Conservation (phyloP, 1,140 invertebrate species). For the Tenebrio molitor region DNA sequence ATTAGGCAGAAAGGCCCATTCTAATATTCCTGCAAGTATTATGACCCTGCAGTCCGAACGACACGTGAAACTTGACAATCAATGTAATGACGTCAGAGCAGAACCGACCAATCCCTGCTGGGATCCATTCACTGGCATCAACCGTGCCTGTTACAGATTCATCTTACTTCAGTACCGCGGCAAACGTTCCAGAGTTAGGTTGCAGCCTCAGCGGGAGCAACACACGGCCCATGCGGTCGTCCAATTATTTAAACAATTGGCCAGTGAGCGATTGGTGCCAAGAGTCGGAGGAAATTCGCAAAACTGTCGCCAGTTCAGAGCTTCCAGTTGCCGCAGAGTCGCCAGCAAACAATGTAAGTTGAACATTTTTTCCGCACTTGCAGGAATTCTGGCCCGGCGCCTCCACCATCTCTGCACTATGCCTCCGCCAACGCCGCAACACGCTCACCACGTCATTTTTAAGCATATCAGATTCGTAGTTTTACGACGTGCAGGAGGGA, state of each 20-base stretch:
- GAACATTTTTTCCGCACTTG: constrained; percentile 17
- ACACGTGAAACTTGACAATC: constrained; percentile 66
- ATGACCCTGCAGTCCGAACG: constrained; percentile 58
- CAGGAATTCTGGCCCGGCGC: neutral
- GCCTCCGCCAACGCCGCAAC: too few species aligned
- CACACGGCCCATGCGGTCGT: constrained; percentile 31
- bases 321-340: too few species aligned
- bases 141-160: constrained; percentile 64
- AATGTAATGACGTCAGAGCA: constrained; percentile 67
- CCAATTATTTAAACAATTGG: constrained; percentile 29
- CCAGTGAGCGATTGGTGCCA: too few species aligned
- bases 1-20: constrained; percentile 24
- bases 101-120: constrained; percentile 62
- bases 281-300: too few species aligned
- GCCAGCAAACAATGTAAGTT: constrained; percentile 14
- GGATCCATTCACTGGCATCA: constrained; percentile 65
- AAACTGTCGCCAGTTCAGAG: too few species aligned
- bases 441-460: too few species aligned
- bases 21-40: constrained; percentile 57
- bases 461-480: too few species aligned
- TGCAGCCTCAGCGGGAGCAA: constrained; percentile 39
- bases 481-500: too few species aligned
- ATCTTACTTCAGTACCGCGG: constrained; percentile 64
- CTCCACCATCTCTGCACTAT: neutral
- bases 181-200: constrained; percentile 51